Evolutionary conservation across 1,140 invertebrate species (phyloP).

Genomic region (Anthonomus grandis): DNA sequence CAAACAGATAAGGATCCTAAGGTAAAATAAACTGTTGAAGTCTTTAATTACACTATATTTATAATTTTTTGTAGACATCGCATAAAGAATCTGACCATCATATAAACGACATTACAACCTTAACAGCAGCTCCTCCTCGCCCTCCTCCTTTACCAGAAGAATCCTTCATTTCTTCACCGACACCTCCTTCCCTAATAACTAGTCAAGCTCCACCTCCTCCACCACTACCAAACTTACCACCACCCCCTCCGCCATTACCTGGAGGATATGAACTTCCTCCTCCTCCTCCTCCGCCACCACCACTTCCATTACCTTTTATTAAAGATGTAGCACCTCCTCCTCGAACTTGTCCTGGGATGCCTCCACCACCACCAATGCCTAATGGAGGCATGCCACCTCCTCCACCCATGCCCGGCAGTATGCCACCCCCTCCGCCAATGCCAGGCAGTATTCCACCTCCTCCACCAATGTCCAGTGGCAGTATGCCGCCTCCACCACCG

Average conservation of each 20-base stretch:
- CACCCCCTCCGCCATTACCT: not conserved
- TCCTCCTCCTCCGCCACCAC: slow-evolving; percentile 40
- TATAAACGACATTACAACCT: no score
- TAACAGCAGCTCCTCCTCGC: no score
- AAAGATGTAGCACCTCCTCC: slow-evolving; percentile 28
- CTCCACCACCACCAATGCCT: slow-evolving; percentile 40
- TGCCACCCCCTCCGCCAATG: slow-evolving; percentile 2
- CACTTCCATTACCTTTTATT: slow-evolving; percentile 35
- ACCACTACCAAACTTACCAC: slow-evolving; percentile 32
- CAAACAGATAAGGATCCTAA: no score
- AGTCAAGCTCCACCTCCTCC: slow-evolving; percentile 39
- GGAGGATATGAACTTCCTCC: slow-evolving; percentile 38
- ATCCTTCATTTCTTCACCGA: slow-evolving; percentile 8
- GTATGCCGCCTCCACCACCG: slow-evolving; percentile 38
- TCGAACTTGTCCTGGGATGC: not conserved
- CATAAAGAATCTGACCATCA: no score
- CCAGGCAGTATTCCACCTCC: slow-evolving; percentile 40
- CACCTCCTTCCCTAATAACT: not conserved
- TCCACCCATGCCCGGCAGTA: slow-evolving; percentile 37
- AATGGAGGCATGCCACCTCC: not conserved
- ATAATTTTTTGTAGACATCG: no score
- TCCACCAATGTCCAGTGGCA: slow-evolving; percentile 24
- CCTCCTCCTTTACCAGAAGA: slow-evolving; percentile 6
- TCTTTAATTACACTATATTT: no score
- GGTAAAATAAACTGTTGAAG: no score